These are phyloP conservation scores for Xestia xanthographa DNA, from an alignment of 2,888 invertebrate species.

Conservation along the genomic window DNA sequence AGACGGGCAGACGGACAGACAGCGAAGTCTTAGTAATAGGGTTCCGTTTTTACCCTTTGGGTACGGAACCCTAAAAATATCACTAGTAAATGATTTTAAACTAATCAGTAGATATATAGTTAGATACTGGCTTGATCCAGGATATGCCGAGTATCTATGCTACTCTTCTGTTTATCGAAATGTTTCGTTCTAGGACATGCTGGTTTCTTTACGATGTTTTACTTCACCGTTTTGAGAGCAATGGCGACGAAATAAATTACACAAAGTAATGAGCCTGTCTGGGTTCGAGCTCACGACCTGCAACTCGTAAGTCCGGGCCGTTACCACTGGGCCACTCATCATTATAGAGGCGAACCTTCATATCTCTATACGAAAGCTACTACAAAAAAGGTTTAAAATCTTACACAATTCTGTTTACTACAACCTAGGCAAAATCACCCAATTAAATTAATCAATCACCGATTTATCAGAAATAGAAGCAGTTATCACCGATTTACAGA, in stretches of 20 bases:
- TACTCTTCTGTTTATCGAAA: neutral
- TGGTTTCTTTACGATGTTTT: neutral
- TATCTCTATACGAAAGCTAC: neutral
- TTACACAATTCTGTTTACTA: slow-evolving; percentile 4
- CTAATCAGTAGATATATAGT: too few relatives aligned
- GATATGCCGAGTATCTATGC: neutral
- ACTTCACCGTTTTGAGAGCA: neutral
- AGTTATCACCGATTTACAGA: slow-evolving; percentile 18
- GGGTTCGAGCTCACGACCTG: neutral
- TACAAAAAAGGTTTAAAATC: neutral
- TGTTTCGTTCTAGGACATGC: neutral
- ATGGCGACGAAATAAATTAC: neutral
- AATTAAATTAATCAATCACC: slow-evolving; percentile 21
- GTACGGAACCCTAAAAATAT: too few relatives aligned
- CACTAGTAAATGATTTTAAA: neutral
- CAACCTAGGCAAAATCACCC: neutral
- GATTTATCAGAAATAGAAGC: slow-evolving; percentile 10
- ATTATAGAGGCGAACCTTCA: neutral
- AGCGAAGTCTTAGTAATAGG: too few relatives aligned
- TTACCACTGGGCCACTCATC: neutral
- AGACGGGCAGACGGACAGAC: too few relatives aligned
- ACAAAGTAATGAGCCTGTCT: neutral
- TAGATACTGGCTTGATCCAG: neutral
- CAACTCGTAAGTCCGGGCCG: neutral
- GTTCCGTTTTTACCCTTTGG: too few relatives aligned